phyloP scores from a whole-genome alignment of 2,113 vertebrate genomes.

The Aegypius monachus region DNA sequence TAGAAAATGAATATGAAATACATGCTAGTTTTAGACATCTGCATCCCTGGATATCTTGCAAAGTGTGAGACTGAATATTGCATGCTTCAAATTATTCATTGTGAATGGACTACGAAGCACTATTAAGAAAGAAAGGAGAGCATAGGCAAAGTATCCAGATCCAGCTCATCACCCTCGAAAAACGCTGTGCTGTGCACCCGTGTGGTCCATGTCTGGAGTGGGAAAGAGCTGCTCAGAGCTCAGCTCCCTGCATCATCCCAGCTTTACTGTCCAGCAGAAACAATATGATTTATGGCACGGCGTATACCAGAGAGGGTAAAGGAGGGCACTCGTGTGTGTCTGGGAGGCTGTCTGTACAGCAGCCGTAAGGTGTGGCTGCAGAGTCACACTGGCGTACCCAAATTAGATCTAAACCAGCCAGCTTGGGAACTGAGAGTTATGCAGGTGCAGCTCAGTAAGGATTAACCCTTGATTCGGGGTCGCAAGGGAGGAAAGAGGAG shows the following conservation, averaged over 20 bases:
- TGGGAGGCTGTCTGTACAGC: background rate
- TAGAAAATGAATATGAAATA: background rate
- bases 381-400: background rate
- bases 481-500: background rate
- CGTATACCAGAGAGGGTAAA: background rate
- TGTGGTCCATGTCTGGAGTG: background rate
- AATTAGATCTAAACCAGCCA: background rate
- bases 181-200: background rate
- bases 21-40: background rate
- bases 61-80: background rate
- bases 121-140: background rate
- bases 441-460: background rate
- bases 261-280: background rate
- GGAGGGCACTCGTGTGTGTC: background rate
- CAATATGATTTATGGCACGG: background rate
- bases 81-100: background rate
- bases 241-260: background rate
- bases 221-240: background rate
- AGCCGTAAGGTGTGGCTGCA: background rate
- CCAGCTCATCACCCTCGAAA: background rate
- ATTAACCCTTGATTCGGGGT: background rate
- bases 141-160: background rate
- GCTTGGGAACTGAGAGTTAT: background rate
- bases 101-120: background rate
- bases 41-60: background rate